Evolutionary conservation across 1,140 invertebrate genomes (phyloP).

Genomic region (Plutomurus gul): DNA sequence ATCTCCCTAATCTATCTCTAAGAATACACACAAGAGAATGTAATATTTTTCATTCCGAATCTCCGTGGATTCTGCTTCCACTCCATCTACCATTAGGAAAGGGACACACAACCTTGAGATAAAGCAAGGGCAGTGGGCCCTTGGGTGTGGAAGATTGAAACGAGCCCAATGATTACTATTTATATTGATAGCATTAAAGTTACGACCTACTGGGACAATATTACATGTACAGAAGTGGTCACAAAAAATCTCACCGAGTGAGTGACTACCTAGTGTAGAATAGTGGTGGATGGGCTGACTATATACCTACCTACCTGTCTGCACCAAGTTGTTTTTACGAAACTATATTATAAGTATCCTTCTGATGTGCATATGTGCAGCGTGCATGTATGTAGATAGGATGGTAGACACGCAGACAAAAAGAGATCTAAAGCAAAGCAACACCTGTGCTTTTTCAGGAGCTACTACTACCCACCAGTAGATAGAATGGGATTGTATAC

Average conservation of each 20-base stretch:
- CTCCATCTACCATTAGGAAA: slow-evolving; percentile 17
- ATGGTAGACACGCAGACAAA: no score
- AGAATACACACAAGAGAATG: not conserved
- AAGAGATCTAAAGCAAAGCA: not conserved
- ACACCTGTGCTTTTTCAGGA: no score
- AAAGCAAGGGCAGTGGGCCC: not conserved
- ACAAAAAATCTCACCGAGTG: not conserved
- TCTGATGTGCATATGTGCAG: no score
- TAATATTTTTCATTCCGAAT: not conserved
- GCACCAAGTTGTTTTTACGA: no score
- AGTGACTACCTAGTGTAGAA: no score
- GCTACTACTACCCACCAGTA: not conserved
- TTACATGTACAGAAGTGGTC: not conserved
- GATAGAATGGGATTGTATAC: not conserved
- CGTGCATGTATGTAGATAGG: no score
- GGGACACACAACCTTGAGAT: not conserved
- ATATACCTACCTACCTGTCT: no score
- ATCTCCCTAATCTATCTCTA: no score
- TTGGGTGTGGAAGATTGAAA: not conserved
- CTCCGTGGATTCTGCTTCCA: not conserved
- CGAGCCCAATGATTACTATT: not conserved
- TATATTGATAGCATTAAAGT: not conserved
- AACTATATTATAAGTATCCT: no score
- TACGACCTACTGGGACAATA: not conserved
- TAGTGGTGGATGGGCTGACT: no score